Evolutionary conservation across 2,113 vertebrate species (phyloP).

Genomic region (Dromaius novaehollandiae): DNA sequence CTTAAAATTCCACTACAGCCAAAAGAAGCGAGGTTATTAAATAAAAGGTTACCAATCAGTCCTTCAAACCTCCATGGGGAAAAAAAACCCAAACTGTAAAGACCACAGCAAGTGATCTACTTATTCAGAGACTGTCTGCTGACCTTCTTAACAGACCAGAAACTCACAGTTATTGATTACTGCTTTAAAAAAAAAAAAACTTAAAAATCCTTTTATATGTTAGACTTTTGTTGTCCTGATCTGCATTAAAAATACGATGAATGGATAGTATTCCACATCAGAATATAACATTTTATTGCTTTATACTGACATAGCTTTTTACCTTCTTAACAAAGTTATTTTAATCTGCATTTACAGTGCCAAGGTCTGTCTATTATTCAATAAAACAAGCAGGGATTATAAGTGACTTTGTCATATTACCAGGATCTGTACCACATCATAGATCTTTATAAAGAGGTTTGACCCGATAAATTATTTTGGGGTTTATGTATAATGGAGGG

Average conservation of each 20-base stretch:
- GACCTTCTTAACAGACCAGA: slow-evolving; percentile 57
- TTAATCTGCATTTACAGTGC: slow-evolving; percentile 1
- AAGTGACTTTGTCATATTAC: slow-evolving; percentile 37
- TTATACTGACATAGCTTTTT: slow-evolving; percentile 32
- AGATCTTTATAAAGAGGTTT: slow-evolving; percentile 39
- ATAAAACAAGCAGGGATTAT: slow-evolving; percentile 25
- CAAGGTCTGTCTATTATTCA: slow-evolving; percentile 24
- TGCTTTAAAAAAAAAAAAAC: slow-evolving; percentile 5
- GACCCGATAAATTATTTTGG: slow-evolving; percentile 11
- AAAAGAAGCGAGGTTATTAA: slow-evolving; percentile 52
- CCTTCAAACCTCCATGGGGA: slow-evolving; percentile 28
- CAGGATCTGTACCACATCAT: background rate
- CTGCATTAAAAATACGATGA: slow-evolving; percentile 14
- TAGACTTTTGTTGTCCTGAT: background rate
- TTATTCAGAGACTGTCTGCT: slow-evolving; percentile 55
- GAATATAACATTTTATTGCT: background rate
- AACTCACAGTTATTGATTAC: slow-evolving; percentile 37
- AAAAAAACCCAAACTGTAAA: background rate
- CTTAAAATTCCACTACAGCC: slow-evolving; percentile 45
- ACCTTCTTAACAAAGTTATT: slow-evolving; percentile 22
- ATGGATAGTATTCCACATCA: background rate
- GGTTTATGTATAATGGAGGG: background rate
- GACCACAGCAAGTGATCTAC: background rate
- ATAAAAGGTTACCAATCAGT: slow-evolving; percentile 56
- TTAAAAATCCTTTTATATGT: slow-evolving; percentile 29